Evolutionary conservation across 2,113 vertebrate genomes (phyloP).

Genomic region (Axis porcinus): DNA sequence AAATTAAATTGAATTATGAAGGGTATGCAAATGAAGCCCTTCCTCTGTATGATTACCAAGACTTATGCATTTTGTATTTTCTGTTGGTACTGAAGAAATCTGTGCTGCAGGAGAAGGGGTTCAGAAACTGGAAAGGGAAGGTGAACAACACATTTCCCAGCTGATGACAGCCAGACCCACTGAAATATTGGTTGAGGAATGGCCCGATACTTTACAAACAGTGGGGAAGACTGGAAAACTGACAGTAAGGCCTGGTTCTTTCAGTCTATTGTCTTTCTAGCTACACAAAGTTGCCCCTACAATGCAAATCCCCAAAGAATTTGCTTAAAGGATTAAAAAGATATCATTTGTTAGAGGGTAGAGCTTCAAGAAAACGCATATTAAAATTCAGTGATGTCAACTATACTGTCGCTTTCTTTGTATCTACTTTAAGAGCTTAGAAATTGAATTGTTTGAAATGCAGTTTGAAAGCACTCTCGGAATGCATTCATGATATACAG

Average conservation of each 20-base stretch:
- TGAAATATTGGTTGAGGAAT: conserved; percentile 54
- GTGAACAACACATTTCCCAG: conserved; percentile 4
- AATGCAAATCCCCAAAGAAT: not conserved
- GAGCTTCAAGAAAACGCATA: conserved; percentile 55
- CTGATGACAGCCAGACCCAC: conserved; percentile 27
- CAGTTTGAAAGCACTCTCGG: conserved; percentile 74
- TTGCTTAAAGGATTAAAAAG: conserved; percentile 64
- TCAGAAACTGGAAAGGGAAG: not conserved
- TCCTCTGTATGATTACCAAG: conserved; percentile 75
- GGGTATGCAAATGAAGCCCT: conserved; percentile 81
- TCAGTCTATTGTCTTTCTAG: not conserved
- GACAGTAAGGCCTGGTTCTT: not conserved
- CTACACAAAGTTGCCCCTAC: not conserved
- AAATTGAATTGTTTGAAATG: conserved; percentile 80
- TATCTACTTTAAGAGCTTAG: conserved; percentile 76
- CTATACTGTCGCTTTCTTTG: conserved; percentile 62
- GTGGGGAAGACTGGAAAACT: conserved; percentile 8
- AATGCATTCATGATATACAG: conserved; percentile 74
- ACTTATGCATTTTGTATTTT: conserved; percentile 78
- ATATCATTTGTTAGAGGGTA: conserved; percentile 55
- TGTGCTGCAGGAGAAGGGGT: conserved; percentile 58
- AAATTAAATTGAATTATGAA: conserved; percentile 86
- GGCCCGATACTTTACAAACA: conserved; percentile 1
- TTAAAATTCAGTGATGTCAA: conserved; percentile 73
- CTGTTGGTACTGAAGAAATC: conserved; percentile 68